Conservation (phyloP, 2,888 invertebrate species). For the Andrena bucephala region DNA sequence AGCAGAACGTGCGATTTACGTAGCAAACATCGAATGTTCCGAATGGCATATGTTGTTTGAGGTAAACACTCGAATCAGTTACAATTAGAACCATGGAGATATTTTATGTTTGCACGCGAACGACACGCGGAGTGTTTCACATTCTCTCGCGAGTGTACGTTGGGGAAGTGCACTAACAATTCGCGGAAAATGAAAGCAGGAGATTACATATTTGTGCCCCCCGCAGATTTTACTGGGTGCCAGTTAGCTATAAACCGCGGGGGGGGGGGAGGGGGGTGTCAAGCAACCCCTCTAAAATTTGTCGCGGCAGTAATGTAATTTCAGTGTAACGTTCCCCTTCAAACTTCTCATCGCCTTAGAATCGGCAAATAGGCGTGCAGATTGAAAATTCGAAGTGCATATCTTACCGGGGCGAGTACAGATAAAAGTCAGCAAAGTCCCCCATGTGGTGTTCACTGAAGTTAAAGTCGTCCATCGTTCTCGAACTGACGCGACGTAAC, state of each 20-base stretch:
- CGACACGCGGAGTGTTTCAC: not conserved
- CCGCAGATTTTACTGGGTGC: no score
- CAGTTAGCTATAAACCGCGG: no score
- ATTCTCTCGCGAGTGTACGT: not conserved
- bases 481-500: not conserved
- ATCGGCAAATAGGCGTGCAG: not conserved
- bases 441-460: constrained; percentile 25
- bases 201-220: no score
- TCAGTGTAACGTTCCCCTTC: not conserved
- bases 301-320: not conserved
- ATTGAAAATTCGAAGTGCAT: not conserved
- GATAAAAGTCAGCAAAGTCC: constrained; percentile 31
- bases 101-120: not conserved
- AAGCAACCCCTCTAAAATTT: no score
- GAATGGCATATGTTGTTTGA: not conserved
- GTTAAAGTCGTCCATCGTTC: constrained; percentile 51
- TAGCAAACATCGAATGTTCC: not conserved
- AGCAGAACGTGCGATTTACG: constrained; percentile 27
- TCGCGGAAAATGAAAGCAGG: not conserved
- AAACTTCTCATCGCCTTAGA: no score
- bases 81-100: constrained; percentile 43
- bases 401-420: constrained; percentile 48
- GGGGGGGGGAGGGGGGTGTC: no score
- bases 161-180: not conserved
- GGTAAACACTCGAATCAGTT: constrained; percentile 57